Evolutionary conservation across 2,797 vertebrate species (phyloP).

Genomic region (Acrossocheilus wenchowensis): DNA sequence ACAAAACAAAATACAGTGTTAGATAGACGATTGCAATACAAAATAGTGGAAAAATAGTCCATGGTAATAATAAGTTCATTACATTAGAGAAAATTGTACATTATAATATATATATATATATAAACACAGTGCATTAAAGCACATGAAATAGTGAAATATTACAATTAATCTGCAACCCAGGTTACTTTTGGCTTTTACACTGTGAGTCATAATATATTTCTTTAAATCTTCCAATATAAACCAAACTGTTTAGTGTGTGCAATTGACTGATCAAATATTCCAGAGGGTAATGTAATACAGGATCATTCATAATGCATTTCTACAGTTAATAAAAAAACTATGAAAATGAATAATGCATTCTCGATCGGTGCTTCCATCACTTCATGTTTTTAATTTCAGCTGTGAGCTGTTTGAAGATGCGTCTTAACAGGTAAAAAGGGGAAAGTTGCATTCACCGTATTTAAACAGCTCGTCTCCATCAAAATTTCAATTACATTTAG

Average conservation of each 20-base stretch:
- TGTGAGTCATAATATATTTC: background rate
- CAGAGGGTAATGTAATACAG: background rate
- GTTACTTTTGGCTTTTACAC: background rate
- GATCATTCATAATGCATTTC: constrained; percentile 5
- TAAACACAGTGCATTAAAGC: background rate
- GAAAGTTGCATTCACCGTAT: background rate
- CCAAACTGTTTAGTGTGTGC: background rate
- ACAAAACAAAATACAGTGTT: too few relatives aligned
- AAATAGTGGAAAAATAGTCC: background rate
- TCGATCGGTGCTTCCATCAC: constrained; percentile 37
- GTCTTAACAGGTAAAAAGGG: constrained; percentile 36
- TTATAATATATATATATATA: background rate
- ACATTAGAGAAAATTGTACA: too few relatives aligned
- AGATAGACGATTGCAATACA: background rate
- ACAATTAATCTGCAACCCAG: background rate
- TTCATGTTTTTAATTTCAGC: constrained; percentile 49
- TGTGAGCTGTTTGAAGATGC: constrained; percentile 37
- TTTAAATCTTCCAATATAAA: background rate
- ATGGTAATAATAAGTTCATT: background rate
- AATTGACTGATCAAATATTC: background rate
- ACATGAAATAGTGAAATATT: background rate
- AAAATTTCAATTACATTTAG: constrained; percentile 53
- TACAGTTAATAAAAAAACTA: constrained; percentile 29
- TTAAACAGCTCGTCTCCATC: constrained; percentile 46
- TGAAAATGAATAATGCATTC: constrained; percentile 34